Conservation (phyloP, 2,113 vertebrate species). For the Sturnus vulgaris region DNA sequence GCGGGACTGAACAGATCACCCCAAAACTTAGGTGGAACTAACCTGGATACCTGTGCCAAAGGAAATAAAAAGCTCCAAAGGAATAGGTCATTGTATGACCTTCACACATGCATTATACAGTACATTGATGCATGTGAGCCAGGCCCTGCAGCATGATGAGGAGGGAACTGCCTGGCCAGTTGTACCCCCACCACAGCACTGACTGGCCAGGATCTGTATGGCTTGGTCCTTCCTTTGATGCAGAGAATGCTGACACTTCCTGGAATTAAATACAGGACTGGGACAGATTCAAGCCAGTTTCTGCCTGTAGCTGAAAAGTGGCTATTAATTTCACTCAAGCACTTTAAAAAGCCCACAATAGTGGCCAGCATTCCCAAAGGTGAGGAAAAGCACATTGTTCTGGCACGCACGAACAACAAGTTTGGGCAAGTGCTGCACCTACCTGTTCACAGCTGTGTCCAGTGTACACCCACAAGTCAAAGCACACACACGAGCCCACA, state of each 20-base stretch:
- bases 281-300: background rate
- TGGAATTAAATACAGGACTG: background rate
- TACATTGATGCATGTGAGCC: background rate
- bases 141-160: background rate
- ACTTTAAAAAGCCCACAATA: background rate
- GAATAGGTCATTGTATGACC: background rate
- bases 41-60: background rate
- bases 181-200: background rate
- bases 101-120: background rate
- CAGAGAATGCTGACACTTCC: background rate
- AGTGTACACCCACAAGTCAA: background rate
- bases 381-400: background rate
- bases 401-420: accelerated
- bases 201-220: background rate
- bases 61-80: constrained; percentile 11
- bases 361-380: background rate
- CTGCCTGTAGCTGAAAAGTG: background rate
- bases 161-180: background rate
- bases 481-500: background rate
- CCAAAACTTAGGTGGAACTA: background rate
- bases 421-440: constrained; percentile 10
- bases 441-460: background rate
- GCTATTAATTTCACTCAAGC: constrained; percentile 10
- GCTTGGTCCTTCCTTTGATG: background rate
- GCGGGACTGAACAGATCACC: background rate